Evolutionary conservation across 2,888 invertebrate species (phyloP), one percentile per base, ranked within the genome.

Genomic region (Eudasyphora cyanicolor): DNA sequence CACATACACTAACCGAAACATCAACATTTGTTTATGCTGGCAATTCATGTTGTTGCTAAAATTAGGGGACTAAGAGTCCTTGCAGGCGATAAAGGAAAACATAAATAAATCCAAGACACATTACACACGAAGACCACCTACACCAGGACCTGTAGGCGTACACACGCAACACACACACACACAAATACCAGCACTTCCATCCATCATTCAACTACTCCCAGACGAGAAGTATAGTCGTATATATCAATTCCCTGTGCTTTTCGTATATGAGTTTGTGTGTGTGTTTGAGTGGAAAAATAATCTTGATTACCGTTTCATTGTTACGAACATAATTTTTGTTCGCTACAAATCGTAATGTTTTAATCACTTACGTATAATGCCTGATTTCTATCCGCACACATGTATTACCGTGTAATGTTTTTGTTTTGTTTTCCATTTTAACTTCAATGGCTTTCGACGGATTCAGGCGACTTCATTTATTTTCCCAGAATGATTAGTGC

Each of bases 301-400:
- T 45, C 45, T 45, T 45, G 45, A 45, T 45, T n/a, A 45, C 14
- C 45, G n/a, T 12, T 45, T 45, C 45, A 45, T 45, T 45, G 45
- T 45, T 45, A 45, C 14, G n/a, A 45, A 45, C 45, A 45, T 45
- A 45, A 45, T 45, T 45, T 45, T 45, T 45, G 45, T 45, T 12
- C n/a, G 12, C 45, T 0, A 12, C 2, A 45, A n/a, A n/a, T n/a
- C 45, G 14, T 45, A 45, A 45, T 45, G 45, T 45, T 45, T 45
- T 45, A 45, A 45, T 45, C 45, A 45, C n/a, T 45, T 45, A n/a
- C n/a, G n/a, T n/a, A n/a, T n/a, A 45, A 45, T n/a, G n/a, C n/a
- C n/a, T n/a, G 45, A 45, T 45, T 45, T n/a, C 45, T 45, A 45
- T 45, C n/a, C 4, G 45, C 14, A 45, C 45, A 45, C n/a, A 45